Percentiles rank a stretch among this genome's conserved stretches.
These are phyloP conservation scores for Ophiodon elongatus DNA, from an alignment of 2,113 vertebrate species.

Conservation along the genomic window DNA sequence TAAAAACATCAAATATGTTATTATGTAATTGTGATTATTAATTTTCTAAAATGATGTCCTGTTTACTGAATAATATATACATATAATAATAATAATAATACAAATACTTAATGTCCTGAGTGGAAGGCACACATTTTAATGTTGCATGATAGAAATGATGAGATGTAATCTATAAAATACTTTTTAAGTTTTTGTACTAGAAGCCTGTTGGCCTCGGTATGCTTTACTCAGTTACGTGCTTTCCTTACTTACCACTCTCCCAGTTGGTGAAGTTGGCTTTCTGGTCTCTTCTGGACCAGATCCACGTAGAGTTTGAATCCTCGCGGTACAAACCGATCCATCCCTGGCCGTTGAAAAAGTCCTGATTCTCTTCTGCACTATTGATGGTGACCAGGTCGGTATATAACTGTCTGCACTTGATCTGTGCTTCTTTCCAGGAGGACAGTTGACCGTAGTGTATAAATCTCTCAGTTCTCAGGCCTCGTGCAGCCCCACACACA, in stretches of 20 bases:
- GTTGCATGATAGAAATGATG: too few relatives aligned
- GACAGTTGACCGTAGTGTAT: too few relatives aligned
- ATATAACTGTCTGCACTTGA: background rate
- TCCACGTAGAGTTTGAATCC: conserved; percentile 1
- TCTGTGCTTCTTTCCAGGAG: conserved; percentile 18
- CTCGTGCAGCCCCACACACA: background rate
- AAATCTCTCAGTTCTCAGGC: too few relatives aligned
- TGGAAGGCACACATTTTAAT: too few relatives aligned
- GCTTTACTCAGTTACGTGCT: background rate
- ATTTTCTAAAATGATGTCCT: too few relatives aligned
- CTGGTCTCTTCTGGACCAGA: conserved; percentile 28
- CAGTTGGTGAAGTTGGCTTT: background rate
- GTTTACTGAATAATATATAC: background rate
- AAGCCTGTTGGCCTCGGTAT: too few relatives aligned
- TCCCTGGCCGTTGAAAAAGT: rapidly evolving
- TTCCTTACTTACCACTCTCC: rapidly evolving
- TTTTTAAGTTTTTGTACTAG: too few relatives aligned
- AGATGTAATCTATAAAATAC: too few relatives aligned
- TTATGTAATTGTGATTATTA: too few relatives aligned
- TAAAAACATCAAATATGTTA: background rate
- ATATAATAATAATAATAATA: too few relatives aligned
- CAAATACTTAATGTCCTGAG: too few relatives aligned
- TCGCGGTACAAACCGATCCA: conserved; percentile 55
- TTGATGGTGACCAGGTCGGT: conserved; percentile 42
- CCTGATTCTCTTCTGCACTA: background rate